phyloP scores from a whole-genome alignment of 2,113 vertebrate genomes.

The Hyperoodon ampullatus region DNA sequence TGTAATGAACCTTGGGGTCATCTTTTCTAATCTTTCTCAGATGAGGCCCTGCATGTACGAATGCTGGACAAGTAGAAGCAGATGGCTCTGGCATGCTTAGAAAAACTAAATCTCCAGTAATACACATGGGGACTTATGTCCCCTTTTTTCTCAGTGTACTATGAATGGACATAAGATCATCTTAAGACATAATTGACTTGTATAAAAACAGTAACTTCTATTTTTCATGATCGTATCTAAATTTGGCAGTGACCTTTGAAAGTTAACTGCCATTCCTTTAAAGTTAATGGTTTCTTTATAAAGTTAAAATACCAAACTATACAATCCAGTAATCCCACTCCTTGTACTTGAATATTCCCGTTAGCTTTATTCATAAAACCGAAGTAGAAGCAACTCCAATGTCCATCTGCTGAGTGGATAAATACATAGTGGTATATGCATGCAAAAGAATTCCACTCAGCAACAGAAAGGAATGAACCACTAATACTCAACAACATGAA shows the following conservation, averaged over 20 bases:
- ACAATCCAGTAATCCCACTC: neutral
- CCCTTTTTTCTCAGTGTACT: neutral
- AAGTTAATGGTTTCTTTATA: neutral
- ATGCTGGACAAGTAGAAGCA: neutral
- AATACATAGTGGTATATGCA: neutral
- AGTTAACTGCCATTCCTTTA: neutral
- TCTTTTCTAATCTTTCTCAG: neutral
- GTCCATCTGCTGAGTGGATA: neutral
- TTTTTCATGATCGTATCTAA: neutral
- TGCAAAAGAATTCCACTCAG: neutral
- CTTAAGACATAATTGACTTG: neutral
- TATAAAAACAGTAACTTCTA: neutral
- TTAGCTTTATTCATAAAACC: conserved; percentile 7
- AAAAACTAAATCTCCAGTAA: neutral
- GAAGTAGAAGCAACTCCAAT: neutral
- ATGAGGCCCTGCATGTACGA: neutral
- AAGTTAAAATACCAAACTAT: neutral
- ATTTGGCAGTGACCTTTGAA: neutral
- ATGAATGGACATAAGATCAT: neutral
- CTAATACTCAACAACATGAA: neutral
- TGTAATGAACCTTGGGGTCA: neutral
- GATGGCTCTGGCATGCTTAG: neutral
- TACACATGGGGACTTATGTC: neutral
- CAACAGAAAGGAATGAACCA: neutral
- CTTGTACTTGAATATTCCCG: neutral